Percentiles rank a stretch among this genome's conserved stretches.
Evolutionary conservation across 1,140 invertebrate genomes (phyloP).

Genomic region (Paralvinella palmiformis): DNA sequence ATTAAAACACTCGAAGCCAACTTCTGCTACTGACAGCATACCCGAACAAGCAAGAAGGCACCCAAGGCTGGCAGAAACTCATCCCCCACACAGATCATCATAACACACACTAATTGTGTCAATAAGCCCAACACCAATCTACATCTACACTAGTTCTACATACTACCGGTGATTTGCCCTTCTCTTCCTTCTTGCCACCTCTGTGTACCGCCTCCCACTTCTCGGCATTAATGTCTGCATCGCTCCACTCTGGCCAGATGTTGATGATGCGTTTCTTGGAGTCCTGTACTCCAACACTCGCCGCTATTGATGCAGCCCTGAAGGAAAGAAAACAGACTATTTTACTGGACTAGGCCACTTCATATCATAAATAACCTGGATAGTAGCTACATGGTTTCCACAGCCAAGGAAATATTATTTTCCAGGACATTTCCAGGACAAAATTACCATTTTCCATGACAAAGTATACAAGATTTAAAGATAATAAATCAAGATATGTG

Average conservation of each 20-base stretch:
- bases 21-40: neutral
- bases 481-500: conserved; percentile 1
- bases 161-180: conserved; percentile 36
- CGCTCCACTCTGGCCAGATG: conserved; percentile 51
- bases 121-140: neutral
- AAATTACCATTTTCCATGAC: neutral
- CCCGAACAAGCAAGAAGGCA: neutral
- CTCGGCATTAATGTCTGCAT: conserved; percentile 47
- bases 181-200: conserved; percentile 24
- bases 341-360: neutral
- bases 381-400: neutral
- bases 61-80: neutral
- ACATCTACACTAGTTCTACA: neutral
- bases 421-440: neutral
- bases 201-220: conserved; percentile 47
- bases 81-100: neutral
- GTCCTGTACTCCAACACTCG: conserved; percentile 34
- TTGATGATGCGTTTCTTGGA: conserved; percentile 34
- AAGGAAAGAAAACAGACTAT: conserved; percentile 23
- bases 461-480: neutral
- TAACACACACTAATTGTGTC: neutral
- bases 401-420: neutral
- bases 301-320: conserved; percentile 41
- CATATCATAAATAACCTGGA: neutral
- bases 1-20: neutral